Conservation (phyloP, 2,797 vertebrate species). For the Odontamblyopus lacepedii region DNA sequence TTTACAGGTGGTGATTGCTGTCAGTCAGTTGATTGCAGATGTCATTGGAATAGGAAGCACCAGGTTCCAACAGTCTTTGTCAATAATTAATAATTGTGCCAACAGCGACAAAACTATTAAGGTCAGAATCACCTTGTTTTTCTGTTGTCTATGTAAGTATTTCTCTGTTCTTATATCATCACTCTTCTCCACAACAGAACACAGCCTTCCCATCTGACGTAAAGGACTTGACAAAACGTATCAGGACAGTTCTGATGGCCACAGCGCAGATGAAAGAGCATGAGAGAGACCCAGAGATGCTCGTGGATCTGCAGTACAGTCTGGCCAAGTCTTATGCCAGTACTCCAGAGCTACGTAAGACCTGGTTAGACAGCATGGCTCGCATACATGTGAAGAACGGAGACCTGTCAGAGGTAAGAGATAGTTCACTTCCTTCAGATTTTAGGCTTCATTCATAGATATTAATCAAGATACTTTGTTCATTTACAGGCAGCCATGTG, state of each 20-base stretch:
- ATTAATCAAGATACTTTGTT: not conserved
- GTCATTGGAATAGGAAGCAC: slow-evolving; percentile 97
- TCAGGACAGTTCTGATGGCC: slow-evolving; percentile 97
- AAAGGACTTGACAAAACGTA: slow-evolving; percentile 96
- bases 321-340: slow-evolving; percentile 97
- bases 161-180: not conserved
- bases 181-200: slow-evolving; percentile 71
- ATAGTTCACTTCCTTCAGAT: not conserved
- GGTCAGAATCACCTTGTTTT: slow-evolving; percentile 71
- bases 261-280: slow-evolving; percentile 99
- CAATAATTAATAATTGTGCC: slow-evolving; percentile 98
- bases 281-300: slow-evolving; percentile 96
- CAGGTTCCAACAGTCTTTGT: slow-evolving; percentile 96
- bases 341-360: slow-evolving; percentile 96
- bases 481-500: slow-evolving; percentile 93
- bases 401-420: slow-evolving; percentile 89
- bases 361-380: slow-evolving; percentile 99
- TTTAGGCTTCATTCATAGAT: not conserved
- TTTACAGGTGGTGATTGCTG: slow-evolving; percentile 93
- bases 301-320: slow-evolving; percentile 98
- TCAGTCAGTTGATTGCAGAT: slow-evolving; percentile 97
- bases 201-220: slow-evolving; percentile 95
- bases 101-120: slow-evolving; percentile 95
- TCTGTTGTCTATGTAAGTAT: not conserved
- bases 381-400: slow-evolving; percentile 96